These are phyloP conservation scores for Melangyna quadrimaculata DNA, from an alignment of 2,888 invertebrate genomes.

Conservation along the genomic window DNA sequence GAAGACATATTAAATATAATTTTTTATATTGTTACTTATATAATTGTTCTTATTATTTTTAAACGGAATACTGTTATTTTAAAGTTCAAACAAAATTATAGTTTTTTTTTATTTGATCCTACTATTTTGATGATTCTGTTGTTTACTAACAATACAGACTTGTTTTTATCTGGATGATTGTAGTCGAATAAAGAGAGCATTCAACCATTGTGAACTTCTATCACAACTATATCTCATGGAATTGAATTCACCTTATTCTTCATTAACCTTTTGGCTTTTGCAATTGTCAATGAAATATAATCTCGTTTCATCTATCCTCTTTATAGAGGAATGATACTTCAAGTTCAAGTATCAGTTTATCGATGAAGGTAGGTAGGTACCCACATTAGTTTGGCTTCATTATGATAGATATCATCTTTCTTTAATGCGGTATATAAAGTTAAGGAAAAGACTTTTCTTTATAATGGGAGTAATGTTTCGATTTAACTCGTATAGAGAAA, in stretches of 20 bases:
- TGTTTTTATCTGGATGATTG: background rate
- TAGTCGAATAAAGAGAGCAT: background rate
- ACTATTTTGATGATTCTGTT: no score
- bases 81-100: no score
- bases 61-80: no score
- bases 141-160: background rate
- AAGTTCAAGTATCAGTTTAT: constrained; percentile 48
- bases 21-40: no score
- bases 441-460: no score
- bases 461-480: no score
- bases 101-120: no score
- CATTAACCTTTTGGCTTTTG: background rate
- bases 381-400: constrained; percentile 46
- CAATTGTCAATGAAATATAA: constrained; percentile 9
- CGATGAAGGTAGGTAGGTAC: background rate
- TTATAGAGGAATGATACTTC: constrained; percentile 10
- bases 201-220: background rate
- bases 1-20: no score
- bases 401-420: constrained; percentile 14
- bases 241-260: background rate
- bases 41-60: no score
- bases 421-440: background rate
- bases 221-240: background rate
- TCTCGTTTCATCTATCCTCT: background rate
- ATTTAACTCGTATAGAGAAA: no score